Evolutionary conservation across 2,113 vertebrate genomes (phyloP).

Genomic region (Leptobrachium leishanense): DNA sequence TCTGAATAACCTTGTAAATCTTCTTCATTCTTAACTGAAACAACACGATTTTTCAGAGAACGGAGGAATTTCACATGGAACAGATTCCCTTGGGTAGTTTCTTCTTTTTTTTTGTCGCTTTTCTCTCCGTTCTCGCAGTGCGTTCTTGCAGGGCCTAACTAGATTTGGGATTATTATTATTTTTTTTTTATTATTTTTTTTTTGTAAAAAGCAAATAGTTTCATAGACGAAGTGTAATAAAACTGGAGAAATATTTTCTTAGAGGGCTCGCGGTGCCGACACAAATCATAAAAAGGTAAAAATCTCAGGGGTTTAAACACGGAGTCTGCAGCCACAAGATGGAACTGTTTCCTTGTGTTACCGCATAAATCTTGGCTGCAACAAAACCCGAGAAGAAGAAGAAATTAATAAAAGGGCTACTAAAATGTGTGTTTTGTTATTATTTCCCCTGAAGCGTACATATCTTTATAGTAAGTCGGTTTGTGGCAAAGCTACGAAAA

Average conservation of each 20-base stretch:
- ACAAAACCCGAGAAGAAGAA: no score
- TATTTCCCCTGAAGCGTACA: no score
- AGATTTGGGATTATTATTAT: slow-evolving; percentile 26
- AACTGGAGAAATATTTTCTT: slow-evolving; percentile 47
- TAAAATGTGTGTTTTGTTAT: no score
- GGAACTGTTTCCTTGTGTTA: slow-evolving; percentile 42
- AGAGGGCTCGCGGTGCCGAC: slow-evolving; percentile 29
- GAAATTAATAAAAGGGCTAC: no score
- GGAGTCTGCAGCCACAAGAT: slow-evolving; percentile 38
- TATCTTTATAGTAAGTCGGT: no score
- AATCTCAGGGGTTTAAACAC: slow-evolving; percentile 31
- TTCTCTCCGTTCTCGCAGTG: slow-evolving; percentile 16
- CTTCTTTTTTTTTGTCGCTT: neutral
- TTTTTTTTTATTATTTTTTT: neutral
- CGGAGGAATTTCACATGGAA: slow-evolving; percentile 21
- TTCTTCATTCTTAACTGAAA: neutral
- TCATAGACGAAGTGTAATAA: slow-evolving; percentile 45
- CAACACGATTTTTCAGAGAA: slow-evolving; percentile 13
- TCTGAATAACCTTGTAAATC: no score
- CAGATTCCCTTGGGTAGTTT: slow-evolving; percentile 23
- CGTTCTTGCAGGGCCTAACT: slow-evolving; percentile 32
- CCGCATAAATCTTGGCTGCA: slow-evolving; percentile 23
- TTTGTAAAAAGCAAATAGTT: slow-evolving; percentile 48
- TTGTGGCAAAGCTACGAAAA: no score
- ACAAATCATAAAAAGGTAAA: slow-evolving; percentile 35